These are phyloP conservation scores for Anoura caudifer DNA, from an alignment of 2,113 vertebrate genomes.

Conservation along the genomic window DNA sequence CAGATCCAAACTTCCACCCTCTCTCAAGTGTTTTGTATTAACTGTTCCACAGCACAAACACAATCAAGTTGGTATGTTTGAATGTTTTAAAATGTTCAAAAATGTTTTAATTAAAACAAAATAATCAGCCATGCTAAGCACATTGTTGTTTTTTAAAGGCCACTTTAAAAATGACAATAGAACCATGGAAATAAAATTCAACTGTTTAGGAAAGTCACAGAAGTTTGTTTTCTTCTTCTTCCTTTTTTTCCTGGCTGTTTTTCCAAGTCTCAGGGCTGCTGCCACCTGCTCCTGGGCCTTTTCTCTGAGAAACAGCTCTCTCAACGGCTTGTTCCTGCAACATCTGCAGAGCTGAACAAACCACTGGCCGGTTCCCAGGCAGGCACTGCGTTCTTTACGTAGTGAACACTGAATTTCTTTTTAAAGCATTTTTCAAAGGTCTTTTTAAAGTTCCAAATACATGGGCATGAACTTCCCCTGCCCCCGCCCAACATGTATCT, in stretches of 20 bases:
- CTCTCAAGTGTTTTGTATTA: slow-evolving; percentile 69
- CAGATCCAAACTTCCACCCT: slow-evolving; percentile 43
- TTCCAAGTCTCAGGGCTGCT: slow-evolving; percentile 44
- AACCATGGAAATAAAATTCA: slow-evolving; percentile 48
- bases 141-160: slow-evolving; percentile 34
- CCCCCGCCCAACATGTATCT: background rate
- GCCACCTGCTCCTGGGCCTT: slow-evolving; percentile 66
- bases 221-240: slow-evolving; percentile 9
- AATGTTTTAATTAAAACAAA: slow-evolving; percentile 68
- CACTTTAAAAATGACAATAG: slow-evolving; percentile 4
- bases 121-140: slow-evolving; percentile 37
- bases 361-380: background rate
- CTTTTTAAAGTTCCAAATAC: slow-evolving; percentile 13
- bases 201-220: slow-evolving; percentile 14
- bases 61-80: slow-evolving; percentile 64
- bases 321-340: slow-evolving; percentile 28
- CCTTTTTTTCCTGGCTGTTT: background rate
- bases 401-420: background rate
- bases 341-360: slow-evolving; percentile 45
- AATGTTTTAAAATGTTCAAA: slow-evolving; percentile 54
- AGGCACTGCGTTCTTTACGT: slow-evolving; percentile 16
- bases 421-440: background rate
- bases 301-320: slow-evolving; percentile 58
- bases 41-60: slow-evolving; percentile 67
- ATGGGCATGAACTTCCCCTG: background rate